Conservation (phyloP, 1,140 invertebrate genomes). For the Choristoneura fumiferana region DNA sequence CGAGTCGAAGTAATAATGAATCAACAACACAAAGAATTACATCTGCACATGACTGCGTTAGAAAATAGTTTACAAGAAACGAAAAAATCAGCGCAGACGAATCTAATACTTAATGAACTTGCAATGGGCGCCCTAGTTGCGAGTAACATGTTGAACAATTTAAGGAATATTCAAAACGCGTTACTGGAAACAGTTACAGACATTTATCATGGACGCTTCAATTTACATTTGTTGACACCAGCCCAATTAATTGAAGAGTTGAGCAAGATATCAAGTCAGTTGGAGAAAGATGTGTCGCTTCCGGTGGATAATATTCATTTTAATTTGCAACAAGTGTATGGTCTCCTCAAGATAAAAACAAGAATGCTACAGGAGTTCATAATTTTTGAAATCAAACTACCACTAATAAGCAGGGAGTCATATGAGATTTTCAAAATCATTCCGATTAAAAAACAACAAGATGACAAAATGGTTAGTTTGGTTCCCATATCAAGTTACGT, state of each 20-base stretch:
- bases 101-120: not conserved
- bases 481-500: no score
- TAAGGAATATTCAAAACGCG: not conserved
- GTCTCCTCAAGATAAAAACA: no score
- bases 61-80: not conserved
- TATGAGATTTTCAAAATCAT: not conserved
- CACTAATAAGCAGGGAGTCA: not conserved
- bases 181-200: not conserved
- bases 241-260: not conserved
- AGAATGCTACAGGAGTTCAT: no score
- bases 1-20: conserved; percentile 21
- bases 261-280: not conserved
- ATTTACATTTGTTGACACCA: not conserved
- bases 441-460: no score
- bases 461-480: no score
- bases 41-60: not conserved
- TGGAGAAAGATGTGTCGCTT: not conserved
- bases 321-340: no score
- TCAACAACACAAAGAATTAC: not conserved
- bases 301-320: not conserved
- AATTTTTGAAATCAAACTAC: not conserved
- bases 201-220: not conserved
- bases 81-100: not conserved
- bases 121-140: not conserved
- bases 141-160: no score